Evolutionary conservation across 2,113 vertebrate species (phyloP).

Genomic region (Poeciliopsis prolifica): DNA sequence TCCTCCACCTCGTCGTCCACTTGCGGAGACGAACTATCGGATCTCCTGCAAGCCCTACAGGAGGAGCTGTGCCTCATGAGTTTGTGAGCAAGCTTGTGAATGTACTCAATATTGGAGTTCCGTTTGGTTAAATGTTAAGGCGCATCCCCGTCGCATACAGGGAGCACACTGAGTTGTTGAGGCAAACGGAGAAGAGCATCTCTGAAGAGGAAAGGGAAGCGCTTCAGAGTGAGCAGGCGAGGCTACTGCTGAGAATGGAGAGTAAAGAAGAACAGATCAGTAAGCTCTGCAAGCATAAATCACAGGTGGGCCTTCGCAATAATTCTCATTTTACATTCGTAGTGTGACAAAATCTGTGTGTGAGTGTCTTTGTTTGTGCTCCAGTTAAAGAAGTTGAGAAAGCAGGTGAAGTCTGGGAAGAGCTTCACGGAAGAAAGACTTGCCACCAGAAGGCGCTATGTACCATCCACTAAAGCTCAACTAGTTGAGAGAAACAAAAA

Average conservation of each 20-base stretch:
- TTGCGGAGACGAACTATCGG: slow-evolving; percentile 84
- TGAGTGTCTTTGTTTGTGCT: not conserved
- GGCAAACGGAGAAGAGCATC: slow-evolving; percentile 82
- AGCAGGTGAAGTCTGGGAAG: slow-evolving; percentile 69
- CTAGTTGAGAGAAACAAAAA: slow-evolving; percentile 87
- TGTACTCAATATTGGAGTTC: not conserved
- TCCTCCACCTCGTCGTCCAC: slow-evolving; percentile 69
- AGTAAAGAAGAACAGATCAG: slow-evolving; percentile 93
- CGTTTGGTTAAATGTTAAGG: not conserved
- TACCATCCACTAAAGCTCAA: slow-evolving; percentile 69
- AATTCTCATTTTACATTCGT: not conserved
- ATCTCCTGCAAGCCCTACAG: slow-evolving; percentile 88
- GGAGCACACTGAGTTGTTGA: slow-evolving; percentile 87
- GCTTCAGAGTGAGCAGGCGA: slow-evolving; percentile 85
- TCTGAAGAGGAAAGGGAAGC: slow-evolving; percentile 78
- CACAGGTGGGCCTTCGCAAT: slow-evolving; percentile 75
- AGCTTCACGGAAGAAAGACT: slow-evolving; percentile 62
- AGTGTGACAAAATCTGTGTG: not conserved
- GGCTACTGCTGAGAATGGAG: slow-evolving; percentile 90
- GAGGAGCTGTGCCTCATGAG: slow-evolving; percentile 95
- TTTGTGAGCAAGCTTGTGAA: slow-evolving; percentile 83
- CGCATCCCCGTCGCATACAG: slow-evolving; percentile 55
- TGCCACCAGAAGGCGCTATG: slow-evolving; percentile 76
- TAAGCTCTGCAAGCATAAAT: slow-evolving; percentile 86
- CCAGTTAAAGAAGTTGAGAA: slow-evolving; percentile 86